Base-by-base conservation (phyloP, 2,888 invertebrate species). In the Lasius platythorax region DNA sequence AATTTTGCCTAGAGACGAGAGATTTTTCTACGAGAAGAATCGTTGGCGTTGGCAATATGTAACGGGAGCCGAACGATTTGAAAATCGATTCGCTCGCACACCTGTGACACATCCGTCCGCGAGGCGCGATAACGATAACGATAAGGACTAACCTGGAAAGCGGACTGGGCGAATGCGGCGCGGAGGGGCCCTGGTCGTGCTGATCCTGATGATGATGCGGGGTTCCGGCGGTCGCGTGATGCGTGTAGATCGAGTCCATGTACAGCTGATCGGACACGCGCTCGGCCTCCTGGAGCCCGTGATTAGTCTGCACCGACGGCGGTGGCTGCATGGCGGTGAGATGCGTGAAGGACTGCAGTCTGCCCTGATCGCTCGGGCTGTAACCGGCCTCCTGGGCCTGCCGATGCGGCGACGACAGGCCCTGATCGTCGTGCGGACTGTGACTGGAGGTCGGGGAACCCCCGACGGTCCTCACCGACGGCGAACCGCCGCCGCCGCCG, bases 251-350 rank as follows among this genome's bases (percentile, higher is more conserved):
- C 46, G 91, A 82, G 0, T 94, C 94, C 79, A 95, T 93, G 83
- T 94, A 94, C 6, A 93, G 85, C 64, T 92, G 94, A 70, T 93
- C 93, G 63, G 92, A 84, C 0, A 92, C 92, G 0, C 92, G 88
- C 12, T 94, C 94, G 50, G 88, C 66, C 4, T 93, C 93, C 75
- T 92, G 92, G 28, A 93, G 85, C n/a, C 79, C 89, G 64, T 93
- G 93, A 76, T 87, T 90, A 0, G 85, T 6, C 82, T 92, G 93
- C 0, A 93, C 91, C 50, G 93, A 90, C 12, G 91, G 66, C 0
- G 93, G 91, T 5, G 94, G 94, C 70, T 95, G 95, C 93, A 95
- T 94, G 0, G 94, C 91, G 6, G 95, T 95, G 23, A 95, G 88
- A 85, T 95, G 95, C 0, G 95, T 94, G 83, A 94, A 95, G 11